These are phyloP conservation scores for Falco columbarius DNA, from an alignment of 2,797 vertebrate genomes.

Conservation along the genomic window DNA sequence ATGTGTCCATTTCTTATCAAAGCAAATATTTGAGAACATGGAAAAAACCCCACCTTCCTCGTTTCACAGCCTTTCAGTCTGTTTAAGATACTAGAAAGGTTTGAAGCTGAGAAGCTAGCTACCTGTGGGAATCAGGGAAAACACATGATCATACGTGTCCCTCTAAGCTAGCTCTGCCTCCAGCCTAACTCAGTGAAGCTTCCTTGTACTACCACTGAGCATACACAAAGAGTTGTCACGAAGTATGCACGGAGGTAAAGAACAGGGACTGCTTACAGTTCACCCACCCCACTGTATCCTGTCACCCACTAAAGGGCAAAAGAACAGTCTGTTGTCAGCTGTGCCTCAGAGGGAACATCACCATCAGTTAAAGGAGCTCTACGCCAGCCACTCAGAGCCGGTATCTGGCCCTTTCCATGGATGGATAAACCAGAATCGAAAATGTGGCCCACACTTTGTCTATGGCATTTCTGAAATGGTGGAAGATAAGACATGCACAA, in stretches of 20 bases:
- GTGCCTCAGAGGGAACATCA: not conserved
- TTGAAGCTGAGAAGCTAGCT: not conserved
- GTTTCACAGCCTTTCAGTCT: not conserved
- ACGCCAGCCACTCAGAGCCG: fast-evolving
- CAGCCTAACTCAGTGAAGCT: not conserved
- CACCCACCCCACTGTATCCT: not conserved
- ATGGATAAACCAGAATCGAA: not conserved
- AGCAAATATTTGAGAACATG: not conserved
- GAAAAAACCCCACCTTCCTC: fast-evolving
- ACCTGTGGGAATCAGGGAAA: not conserved
- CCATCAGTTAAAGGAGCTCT: not conserved
- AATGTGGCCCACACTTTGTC: not conserved
- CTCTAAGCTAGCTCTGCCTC: not conserved
- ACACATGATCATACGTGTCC: not conserved
- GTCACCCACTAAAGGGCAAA: not conserved
- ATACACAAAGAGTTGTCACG: not conserved
- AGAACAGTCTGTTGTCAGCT: not conserved
- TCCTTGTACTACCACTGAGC: fast-evolving
- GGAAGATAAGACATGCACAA: not conserved
- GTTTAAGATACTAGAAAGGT: not conserved
- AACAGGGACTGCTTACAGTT: not conserved
- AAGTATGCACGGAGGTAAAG: not conserved
- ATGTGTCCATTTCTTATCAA: not conserved
- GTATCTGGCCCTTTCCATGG: not conserved
- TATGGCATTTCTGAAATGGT: not conserved